phyloP scores from a whole-genome alignment of 2,888 invertebrate species.

The Melipona bicolor region DNA sequence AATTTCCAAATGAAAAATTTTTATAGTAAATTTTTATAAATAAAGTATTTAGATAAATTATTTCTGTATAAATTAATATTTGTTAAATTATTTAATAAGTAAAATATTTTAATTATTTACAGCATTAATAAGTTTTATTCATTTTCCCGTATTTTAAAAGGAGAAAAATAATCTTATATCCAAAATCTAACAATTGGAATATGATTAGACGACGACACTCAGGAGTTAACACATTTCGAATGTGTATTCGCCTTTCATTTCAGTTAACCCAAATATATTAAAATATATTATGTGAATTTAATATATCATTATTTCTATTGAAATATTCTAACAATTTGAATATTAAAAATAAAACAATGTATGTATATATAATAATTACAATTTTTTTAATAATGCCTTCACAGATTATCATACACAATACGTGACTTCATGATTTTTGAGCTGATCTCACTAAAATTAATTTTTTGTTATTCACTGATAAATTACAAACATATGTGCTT shows the following conservation, averaged over 20 bases:
- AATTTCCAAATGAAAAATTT: neutral
- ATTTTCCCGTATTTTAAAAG: neutral
- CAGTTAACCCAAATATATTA: neutral
- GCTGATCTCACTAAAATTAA: neutral
- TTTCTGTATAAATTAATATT: neutral
- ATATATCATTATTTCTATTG: neutral
- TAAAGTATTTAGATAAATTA: too few relatives aligned
- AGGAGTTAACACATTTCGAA: too few relatives aligned
- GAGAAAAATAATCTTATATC: neutral
- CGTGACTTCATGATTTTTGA: neutral
- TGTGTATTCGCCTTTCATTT: neutral
- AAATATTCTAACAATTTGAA: too few relatives aligned
- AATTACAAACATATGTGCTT: neutral
- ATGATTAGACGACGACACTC: too few relatives aligned
- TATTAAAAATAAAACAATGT: neutral
- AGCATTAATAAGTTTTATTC: neutral
- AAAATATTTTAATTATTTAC: neutral
- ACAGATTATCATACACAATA: neutral
- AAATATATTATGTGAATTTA: neutral
- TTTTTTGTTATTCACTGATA: neutral
- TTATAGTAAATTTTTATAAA: slow-evolving; percentile 1
- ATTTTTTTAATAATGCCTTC: neutral
- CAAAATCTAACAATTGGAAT: neutral
- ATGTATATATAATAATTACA: slow-evolving; percentile 1
- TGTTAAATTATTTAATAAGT: neutral